phyloP scores from a whole-genome alignment of 2,888 invertebrate genomes.

The Eupithecia exiguata region DNA sequence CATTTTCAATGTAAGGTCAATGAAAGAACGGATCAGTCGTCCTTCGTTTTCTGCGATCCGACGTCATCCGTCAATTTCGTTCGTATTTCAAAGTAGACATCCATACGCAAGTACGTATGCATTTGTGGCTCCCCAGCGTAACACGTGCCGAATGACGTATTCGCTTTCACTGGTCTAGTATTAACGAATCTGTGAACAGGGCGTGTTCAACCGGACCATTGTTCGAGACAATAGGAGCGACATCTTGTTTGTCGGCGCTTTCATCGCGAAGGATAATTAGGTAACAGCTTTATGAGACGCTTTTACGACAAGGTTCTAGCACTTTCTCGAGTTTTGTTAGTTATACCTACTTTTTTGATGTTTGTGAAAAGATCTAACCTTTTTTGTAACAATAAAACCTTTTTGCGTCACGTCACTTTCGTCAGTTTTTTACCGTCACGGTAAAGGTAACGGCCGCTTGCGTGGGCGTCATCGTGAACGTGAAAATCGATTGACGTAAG shows the following conservation, averaged over 20 bases:
- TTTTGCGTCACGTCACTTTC: not conserved
- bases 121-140: not conserved
- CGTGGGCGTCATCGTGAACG: not conserved
- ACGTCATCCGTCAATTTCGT: no score
- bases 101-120: not conserved
- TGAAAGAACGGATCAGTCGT: no score
- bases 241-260: conserved; percentile 57
- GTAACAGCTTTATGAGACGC: conserved; percentile 18
- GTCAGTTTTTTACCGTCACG: not conserved
- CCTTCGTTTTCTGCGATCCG: no score
- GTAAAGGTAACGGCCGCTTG: not conserved
- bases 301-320: conserved; percentile 5
- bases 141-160: conserved; percentile 29
- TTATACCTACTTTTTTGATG: not conserved
- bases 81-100: no score
- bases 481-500: not conserved
- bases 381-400: not conserved
- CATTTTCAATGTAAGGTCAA: no score
- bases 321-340: not conserved
- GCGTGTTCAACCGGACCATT: conserved; percentile 55
- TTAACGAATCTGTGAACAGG: conserved; percentile 19
- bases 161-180: conserved; percentile 53
- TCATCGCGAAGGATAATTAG: conserved; percentile 45
- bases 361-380: not conserved
- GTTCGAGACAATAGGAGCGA: conserved; percentile 65